Evolutionary conservation across 1,140 invertebrate genomes (phyloP).

Genomic region (Listronotus oregonensis): DNA sequence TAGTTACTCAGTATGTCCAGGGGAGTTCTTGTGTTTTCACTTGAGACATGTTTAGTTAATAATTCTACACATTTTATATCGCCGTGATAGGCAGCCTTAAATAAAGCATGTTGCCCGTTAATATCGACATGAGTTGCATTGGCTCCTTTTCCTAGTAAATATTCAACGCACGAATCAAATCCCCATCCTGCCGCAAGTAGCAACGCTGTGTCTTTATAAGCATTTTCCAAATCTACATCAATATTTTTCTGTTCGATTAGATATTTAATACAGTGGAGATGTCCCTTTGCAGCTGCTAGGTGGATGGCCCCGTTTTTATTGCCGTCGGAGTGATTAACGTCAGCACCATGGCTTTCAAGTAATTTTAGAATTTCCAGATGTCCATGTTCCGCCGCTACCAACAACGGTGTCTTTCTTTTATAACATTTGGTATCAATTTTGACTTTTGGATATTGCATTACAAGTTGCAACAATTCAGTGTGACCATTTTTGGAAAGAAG

Average conservation of each 20-base stretch:
- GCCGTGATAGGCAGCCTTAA: neutral
- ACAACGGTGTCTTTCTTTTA: neutral
- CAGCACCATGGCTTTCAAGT: neutral
- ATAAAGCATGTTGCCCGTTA: neutral
- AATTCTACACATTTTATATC: neutral
- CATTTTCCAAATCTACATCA: neutral
- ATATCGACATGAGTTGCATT: neutral
- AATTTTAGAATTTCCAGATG: slow-evolving; percentile 5
- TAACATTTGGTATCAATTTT: slow-evolving; percentile 3
- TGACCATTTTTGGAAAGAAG: neutral
- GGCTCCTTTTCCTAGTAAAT: neutral
- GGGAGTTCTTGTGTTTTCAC: no score
- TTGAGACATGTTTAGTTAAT: no score
- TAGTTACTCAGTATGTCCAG: no score
- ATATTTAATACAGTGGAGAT: slow-evolving; percentile 5
- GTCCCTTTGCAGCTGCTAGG: neutral
- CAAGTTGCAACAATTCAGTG: neutral
- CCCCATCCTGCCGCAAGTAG: neutral
- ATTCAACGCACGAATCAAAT: neutral
- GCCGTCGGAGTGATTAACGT: neutral
- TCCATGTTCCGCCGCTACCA: neutral
- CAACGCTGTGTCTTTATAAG: neutral
- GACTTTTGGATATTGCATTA: neutral
- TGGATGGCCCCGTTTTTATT: neutral
- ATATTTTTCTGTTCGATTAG: neutral